Conservation (phyloP, 2,113 vertebrate species). For the Cairina moschata region DNA sequence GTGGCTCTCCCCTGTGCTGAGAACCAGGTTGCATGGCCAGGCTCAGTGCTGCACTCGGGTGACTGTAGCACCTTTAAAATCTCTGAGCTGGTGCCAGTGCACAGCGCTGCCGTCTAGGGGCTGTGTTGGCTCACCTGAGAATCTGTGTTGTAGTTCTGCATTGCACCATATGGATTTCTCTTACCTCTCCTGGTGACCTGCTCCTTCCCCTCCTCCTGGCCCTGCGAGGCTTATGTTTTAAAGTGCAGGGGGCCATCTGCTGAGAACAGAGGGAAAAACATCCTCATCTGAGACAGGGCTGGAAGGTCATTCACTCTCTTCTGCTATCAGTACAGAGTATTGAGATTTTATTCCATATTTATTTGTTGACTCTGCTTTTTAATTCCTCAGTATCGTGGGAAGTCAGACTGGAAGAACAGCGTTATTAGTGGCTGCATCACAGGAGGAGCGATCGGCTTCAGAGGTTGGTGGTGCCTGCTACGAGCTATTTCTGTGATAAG, state of each 20-base stretch:
- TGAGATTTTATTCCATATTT: not conserved
- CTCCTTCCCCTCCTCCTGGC: not conserved
- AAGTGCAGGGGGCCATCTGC: slow-evolving; percentile 47
- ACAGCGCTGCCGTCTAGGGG: not conserved
- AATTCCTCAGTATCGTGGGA: slow-evolving; percentile 87
- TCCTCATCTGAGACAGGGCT: not conserved
- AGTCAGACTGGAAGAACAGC: slow-evolving; percentile 96
- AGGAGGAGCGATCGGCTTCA: slow-evolving; percentile 93
- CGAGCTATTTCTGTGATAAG: not conserved
- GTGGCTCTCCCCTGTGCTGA: not conserved
- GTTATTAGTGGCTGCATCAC: slow-evolving; percentile 96
- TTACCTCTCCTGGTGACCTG: not conserved
- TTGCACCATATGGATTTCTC: slow-evolving; percentile 17
- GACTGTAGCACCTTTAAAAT: not conserved
- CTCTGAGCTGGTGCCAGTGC: not conserved
- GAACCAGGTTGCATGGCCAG: not conserved
- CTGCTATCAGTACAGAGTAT: not conserved
- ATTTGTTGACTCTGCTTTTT: not conserved
- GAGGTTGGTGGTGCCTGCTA: slow-evolving; percentile 79
- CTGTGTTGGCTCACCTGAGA: not conserved
- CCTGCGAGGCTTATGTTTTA: not conserved
- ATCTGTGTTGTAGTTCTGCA: not conserved
- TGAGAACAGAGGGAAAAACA: slow-evolving; percentile 52
- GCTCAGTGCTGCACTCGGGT: not conserved
- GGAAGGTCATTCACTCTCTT: not conserved